A percentile compares a stretch with the other conserved stretches of the same genome.
Evolutionary conservation across 2,797 vertebrate species (phyloP).

Genomic region (Oreochromis mossambicus): DNA sequence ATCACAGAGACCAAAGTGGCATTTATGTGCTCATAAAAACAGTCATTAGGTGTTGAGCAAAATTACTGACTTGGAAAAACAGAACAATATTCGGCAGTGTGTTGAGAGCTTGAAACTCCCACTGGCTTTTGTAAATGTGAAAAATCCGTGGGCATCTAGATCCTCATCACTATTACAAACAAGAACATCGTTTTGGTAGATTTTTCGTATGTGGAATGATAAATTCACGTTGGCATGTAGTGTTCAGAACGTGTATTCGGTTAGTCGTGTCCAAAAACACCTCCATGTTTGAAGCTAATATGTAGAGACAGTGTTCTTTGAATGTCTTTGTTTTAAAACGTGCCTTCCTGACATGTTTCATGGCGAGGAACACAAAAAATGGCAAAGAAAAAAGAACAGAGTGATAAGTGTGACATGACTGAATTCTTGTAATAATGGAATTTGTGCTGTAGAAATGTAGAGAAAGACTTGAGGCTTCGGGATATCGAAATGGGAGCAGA

Average conservation of each 20-base stretch:
- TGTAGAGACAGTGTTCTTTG: not conserved
- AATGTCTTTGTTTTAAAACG: not conserved
- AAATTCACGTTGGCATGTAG: not conserved
- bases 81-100: not conserved
- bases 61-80: slow-evolving; percentile 13
- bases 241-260: not conserved
- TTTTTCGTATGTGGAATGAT: not conserved
- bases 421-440: not conserved
- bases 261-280: not conserved
- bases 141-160: not conserved
- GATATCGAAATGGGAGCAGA: not conserved
- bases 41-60: slow-evolving; percentile 8
- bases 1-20: slow-evolving; percentile 25
- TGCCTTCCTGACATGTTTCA: not conserved
- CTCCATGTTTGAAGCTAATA: not conserved
- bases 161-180: not conserved
- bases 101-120: not conserved
- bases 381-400: not conserved
- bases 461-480: not conserved
- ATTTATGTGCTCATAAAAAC: slow-evolving; percentile 42
- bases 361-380: not conserved
- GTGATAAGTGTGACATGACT: not conserved
- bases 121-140: not conserved
- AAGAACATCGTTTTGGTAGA: not conserved
- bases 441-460: not conserved